phyloP scores from a whole-genome alignment of 2,888 invertebrate species.

The Dasysyrphus tricinctus region DNA sequence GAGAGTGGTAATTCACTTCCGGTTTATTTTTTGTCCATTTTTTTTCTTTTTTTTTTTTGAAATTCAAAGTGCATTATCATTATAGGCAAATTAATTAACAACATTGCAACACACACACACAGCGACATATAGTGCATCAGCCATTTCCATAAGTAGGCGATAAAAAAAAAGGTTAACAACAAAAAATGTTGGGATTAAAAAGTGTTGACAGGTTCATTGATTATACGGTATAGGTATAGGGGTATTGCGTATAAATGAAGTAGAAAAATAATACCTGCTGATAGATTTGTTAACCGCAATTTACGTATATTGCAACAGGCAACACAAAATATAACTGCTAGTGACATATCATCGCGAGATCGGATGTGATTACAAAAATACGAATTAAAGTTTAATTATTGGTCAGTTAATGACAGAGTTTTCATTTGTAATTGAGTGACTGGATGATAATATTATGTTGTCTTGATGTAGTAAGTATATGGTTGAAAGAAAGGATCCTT shows the following conservation, averaged over 20 bases:
- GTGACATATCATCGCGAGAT: conserved; percentile 45
- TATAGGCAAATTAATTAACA: conserved; percentile 75
- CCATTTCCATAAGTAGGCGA: conserved; percentile 15
- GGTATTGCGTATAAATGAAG: conserved; percentile 33
- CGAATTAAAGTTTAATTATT: conserved; percentile 57
- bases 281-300: conserved; percentile 73
- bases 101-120: conserved; percentile 51
- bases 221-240: conserved; percentile 24
- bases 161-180: conserved; percentile 45
- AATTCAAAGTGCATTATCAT: conserved; percentile 72
- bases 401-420: conserved; percentile 33
- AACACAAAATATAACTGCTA: conserved; percentile 33
- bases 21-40: conserved; percentile 14
- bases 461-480: background rate
- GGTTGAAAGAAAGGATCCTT: background rate
- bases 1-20: conserved; percentile 63
- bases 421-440: conserved; percentile 30
- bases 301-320: conserved; percentile 55
- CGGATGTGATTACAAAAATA: conserved; percentile 33
- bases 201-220: conserved; percentile 72
- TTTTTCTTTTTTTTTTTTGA: conserved; percentile 42
- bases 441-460: background rate
- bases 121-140: background rate
- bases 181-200: conserved; percentile 49
- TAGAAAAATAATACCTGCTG: conserved; percentile 72